phyloP scores from a whole-genome alignment of 53 echinoderm and acorn worm genomes.

The Hippasteria phrygiana region DNA sequence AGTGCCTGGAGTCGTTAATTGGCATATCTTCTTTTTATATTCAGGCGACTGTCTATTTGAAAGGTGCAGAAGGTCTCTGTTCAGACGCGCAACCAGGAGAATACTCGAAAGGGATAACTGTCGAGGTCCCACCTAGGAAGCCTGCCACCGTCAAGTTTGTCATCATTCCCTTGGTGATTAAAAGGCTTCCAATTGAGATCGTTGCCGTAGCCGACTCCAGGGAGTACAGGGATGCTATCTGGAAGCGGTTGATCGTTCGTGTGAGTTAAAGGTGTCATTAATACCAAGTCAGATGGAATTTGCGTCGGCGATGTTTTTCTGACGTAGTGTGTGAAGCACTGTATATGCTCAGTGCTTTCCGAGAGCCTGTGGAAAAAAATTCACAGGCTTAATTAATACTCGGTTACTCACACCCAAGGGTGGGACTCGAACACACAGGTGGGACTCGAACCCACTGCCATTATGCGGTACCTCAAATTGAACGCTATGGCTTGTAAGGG shows the following conservation, averaged over 20 bases:
- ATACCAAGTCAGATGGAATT: too few relatives aligned
- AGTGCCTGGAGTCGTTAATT: not conserved
- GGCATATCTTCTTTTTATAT: not conserved
- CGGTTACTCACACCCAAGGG: too few relatives aligned
- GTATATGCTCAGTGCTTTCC: too few relatives aligned
- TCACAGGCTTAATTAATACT: too few relatives aligned
- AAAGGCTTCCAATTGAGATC: slow-evolving; percentile 75
- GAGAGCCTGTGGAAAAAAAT: too few relatives aligned
- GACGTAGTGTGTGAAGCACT: too few relatives aligned
- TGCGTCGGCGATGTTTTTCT: too few relatives aligned
- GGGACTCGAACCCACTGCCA: too few relatives aligned
- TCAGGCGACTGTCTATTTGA: slow-evolving; percentile 75
- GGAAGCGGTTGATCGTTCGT: slow-evolving; percentile 77
- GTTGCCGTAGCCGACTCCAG: slow-evolving; percentile 38
- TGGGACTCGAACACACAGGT: too few relatives aligned
- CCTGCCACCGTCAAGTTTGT: slow-evolving; percentile 78
- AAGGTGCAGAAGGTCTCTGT: slow-evolving; percentile 71
- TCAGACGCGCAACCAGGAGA: slow-evolving; percentile 66
- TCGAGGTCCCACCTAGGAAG: slow-evolving; percentile 53
- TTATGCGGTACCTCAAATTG: too few relatives aligned
- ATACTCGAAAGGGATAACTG: slow-evolving; percentile 45
- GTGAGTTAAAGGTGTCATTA: slow-evolving; percentile 59
- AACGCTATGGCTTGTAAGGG: too few relatives aligned
- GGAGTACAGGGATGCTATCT: slow-evolving; percentile 54
- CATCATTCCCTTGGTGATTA: slow-evolving; percentile 79